Conservation (phyloP, 2,888 invertebrate genomes). For the Zygogramma bicolorata region DNA sequence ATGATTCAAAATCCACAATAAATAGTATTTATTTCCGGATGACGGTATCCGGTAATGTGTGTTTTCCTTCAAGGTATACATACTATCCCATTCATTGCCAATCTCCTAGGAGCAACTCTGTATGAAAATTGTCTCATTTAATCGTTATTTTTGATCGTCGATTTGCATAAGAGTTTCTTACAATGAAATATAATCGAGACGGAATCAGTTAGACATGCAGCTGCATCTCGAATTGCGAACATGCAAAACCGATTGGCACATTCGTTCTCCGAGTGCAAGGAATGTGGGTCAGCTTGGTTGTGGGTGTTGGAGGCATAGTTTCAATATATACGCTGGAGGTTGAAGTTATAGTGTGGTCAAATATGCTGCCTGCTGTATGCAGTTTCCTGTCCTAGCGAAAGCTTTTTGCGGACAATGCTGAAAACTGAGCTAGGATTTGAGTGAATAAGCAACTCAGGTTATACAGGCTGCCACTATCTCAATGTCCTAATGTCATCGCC, state of each 20-base stretch:
- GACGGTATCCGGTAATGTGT: no score
- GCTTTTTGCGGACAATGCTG: no score
- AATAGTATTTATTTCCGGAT: no score
- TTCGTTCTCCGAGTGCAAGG: slow-evolving; percentile 11
- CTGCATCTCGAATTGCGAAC: slow-evolving; percentile 25
- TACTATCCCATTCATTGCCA: no score
- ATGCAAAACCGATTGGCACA: slow-evolving; percentile 30
- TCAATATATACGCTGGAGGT: background rate
- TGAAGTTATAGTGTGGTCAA: background rate
- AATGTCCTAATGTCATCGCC: no score
- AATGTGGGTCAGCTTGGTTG: slow-evolving; percentile 30
- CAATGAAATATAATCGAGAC: slow-evolving; percentile 13
- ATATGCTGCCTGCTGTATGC: background rate
- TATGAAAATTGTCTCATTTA: background rate
- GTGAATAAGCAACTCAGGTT: no score
- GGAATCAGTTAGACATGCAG: slow-evolving; percentile 31
- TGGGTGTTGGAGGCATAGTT: slow-evolving; percentile 27
- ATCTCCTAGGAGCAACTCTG: background rate
- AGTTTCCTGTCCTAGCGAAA: no score
- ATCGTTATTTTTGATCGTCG: slow-evolving; percentile 18
- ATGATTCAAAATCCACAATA: no score
- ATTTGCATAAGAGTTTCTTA: slow-evolving; percentile 25
- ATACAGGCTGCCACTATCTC: no score
- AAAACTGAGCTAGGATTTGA: no score
- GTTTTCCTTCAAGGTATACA: no score